Percentiles rank a stretch among this genome's conserved stretches.
Evolutionary conservation across 2,888 invertebrate species (phyloP).

Genomic region (Nephrotoma guestfalica): DNA sequence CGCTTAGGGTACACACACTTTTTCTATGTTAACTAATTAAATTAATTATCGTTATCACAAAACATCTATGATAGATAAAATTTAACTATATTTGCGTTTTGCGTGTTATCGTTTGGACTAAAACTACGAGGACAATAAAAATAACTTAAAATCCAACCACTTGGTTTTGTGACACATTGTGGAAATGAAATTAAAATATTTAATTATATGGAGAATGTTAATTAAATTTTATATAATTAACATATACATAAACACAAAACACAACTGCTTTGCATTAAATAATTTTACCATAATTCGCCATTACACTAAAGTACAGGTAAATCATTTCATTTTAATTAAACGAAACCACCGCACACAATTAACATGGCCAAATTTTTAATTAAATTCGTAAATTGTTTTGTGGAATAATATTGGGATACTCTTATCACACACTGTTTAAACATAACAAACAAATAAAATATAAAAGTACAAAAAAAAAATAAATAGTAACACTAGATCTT

Average conservation of each 20-base stretch:
- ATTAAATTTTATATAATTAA: background rate
- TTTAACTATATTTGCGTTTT: background rate
- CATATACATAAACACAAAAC: background rate
- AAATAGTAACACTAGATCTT: background rate
- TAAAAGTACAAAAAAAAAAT: background rate
- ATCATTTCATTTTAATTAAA: constrained; percentile 19
- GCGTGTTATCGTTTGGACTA: background rate
- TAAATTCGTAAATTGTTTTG: background rate
- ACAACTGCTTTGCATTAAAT: background rate
- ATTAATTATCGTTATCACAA: background rate
- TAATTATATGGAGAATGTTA: background rate
- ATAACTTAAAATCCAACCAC: background rate
- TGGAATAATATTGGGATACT: background rate
- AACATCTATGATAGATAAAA: background rate
- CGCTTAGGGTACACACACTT: background rate
- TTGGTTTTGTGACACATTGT: background rate
- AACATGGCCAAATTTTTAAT: background rate
- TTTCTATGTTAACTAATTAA: background rate
- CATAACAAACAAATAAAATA: background rate
- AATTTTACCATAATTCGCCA: constrained; percentile 31
- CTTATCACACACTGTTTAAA: background rate
- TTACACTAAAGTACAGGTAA: constrained; percentile 29
- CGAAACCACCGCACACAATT: background rate
- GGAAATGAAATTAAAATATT: background rate
- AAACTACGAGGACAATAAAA: background rate